Percentiles rank a stretch among this genome's conserved stretches.
phyloP scores from a whole-genome alignment of 2,113 vertebrate genomes.

The Misgurnus anguillicaudatus region DNA sequence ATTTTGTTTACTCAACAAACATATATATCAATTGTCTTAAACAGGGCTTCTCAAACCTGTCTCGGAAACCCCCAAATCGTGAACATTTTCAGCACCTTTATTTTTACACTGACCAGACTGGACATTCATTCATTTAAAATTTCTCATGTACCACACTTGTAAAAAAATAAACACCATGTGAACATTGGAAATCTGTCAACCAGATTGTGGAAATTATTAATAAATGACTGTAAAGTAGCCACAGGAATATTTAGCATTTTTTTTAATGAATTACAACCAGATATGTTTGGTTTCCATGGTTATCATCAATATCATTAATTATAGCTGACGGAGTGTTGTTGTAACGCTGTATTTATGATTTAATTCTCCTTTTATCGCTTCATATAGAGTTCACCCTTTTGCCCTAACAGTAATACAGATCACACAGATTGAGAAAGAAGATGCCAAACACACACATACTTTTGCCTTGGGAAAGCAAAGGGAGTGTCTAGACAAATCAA shows the following conservation, averaged over 20 bases:
- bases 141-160: too few species aligned
- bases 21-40: too few species aligned
- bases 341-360: conserved; percentile 28
- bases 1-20: too few species aligned
- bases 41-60: too few species aligned
- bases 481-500: conserved; percentile 39
- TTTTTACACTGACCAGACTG: too few species aligned
- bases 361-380: conserved; percentile 31
- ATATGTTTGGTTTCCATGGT: conserved; percentile 16
- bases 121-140: too few species aligned
- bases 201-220: background rate
- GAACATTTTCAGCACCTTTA: too few species aligned
- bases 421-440: conserved; percentile 4
- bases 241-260: conserved; percentile 13
- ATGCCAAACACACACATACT: conserved; percentile 9
- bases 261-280: background rate
- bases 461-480: conserved; percentile 43
- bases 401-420: conserved; percentile 33
- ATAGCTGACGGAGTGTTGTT: conserved; percentile 32
- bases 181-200: background rate
- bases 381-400: conserved; percentile 1
- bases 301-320: conserved; percentile 27
- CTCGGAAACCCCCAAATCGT: too few species aligned
- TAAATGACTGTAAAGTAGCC: conserved; percentile 17
- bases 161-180: conserved; percentile 11